Evolutionary conservation across 2,888 invertebrate species (phyloP).

Genomic region (Danaus chrysippus): DNA sequence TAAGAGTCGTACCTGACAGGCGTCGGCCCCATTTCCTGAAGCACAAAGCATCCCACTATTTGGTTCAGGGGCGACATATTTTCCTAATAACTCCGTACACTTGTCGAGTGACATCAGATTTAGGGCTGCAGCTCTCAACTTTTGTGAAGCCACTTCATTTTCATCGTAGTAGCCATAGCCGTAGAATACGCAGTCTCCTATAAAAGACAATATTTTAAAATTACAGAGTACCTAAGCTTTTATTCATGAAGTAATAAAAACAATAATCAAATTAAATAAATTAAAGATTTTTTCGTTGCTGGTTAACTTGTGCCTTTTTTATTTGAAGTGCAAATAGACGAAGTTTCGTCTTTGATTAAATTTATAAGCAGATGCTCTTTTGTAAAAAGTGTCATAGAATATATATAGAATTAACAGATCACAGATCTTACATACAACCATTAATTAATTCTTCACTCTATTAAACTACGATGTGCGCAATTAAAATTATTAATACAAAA

Average conservation of each 20-base stretch:
- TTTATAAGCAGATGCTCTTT: too few relatives aligned
- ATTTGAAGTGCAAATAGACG: too few relatives aligned
- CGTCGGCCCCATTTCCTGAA: constrained; percentile 57
- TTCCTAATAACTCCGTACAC: constrained; percentile 53
- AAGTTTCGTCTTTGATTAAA: too few relatives aligned
- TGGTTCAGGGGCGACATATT: constrained; percentile 50
- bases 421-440: too few relatives aligned
- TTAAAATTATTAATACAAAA: too few relatives aligned
- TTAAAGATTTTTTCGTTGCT: too few relatives aligned
- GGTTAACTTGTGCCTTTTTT: too few relatives aligned
- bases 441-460: too few relatives aligned
- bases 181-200: constrained; percentile 62
- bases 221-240: not conserved
- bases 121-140: constrained; percentile 49
- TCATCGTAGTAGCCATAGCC: constrained; percentile 59
- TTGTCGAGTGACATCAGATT: constrained; percentile 58
- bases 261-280: too few relatives aligned
- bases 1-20: constrained; percentile 58
- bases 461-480: too few relatives aligned
- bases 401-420: too few relatives aligned
- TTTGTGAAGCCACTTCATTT: constrained; percentile 43
- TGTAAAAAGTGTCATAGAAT: too few relatives aligned
- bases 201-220: constrained; percentile 26
- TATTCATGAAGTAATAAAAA: not conserved
- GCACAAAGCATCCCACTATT: constrained; percentile 69